Conservation (phyloP, 2,888 invertebrate species). For the Clivina fossor region DNA sequence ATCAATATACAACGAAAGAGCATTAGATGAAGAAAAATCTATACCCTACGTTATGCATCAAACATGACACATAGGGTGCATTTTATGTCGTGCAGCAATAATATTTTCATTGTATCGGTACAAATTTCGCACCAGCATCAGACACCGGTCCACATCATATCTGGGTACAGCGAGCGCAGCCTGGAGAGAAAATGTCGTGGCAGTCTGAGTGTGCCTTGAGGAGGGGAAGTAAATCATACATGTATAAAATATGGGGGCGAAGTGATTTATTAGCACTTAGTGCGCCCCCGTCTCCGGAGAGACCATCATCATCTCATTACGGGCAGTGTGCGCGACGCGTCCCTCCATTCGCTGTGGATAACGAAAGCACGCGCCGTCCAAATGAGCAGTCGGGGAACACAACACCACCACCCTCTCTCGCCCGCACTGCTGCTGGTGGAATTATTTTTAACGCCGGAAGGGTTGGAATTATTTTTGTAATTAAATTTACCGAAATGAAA, state of each 20-base stretch:
- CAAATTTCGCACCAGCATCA: constrained; percentile 28
- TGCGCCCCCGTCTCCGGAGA: constrained; percentile 40
- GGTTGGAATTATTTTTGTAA: constrained; percentile 42
- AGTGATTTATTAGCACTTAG: constrained; percentile 43
- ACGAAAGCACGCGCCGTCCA: constrained; percentile 17
- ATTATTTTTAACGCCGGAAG: constrained; percentile 37
- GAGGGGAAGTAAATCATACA: constrained; percentile 32
- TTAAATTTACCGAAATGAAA: constrained; percentile 39
- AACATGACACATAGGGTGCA: too few species aligned
- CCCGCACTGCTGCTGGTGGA: constrained; percentile 9
- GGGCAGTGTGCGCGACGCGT: constrained; percentile 24
- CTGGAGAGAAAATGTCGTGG: too few species aligned
- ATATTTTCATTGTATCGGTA: constrained; percentile 32
- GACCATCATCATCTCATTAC: constrained; percentile 43
- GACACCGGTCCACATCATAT: too few species aligned
- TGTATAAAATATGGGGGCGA: constrained; percentile 37
- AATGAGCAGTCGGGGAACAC: constrained; percentile 31
- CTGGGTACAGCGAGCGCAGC: too few species aligned
- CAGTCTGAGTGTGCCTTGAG: too few species aligned
- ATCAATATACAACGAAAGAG: too few species aligned
- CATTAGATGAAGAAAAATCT: too few species aligned
- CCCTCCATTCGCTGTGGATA: background rate
- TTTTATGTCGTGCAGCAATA: constrained; percentile 20
- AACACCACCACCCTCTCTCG: too few species aligned
- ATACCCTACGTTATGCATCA: too few species aligned